phyloP scores from a whole-genome alignment of 2,113 vertebrate genomes.

The Calonectris borealis region DNA sequence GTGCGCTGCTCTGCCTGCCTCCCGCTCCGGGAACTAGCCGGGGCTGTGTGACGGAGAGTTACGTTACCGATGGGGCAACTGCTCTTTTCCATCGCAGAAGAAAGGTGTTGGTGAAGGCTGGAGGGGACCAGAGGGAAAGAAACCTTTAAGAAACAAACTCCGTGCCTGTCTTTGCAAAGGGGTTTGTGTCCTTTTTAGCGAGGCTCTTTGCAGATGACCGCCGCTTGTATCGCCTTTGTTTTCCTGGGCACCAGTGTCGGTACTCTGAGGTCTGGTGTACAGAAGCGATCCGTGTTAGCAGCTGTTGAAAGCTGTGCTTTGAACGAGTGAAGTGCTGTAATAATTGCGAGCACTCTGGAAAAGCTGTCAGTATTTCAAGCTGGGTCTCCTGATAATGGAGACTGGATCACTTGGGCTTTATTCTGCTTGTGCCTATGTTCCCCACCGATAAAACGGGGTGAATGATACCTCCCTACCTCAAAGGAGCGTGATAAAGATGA shows the following conservation, averaged over 20 bases:
- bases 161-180: not conserved
- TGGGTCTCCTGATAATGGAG: not conserved
- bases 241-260: not conserved
- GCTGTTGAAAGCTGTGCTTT: not conserved
- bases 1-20: fast-evolving
- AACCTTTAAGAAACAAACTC: not conserved
- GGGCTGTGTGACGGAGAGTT: not conserved
- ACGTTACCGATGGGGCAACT: not conserved
- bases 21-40: not conserved
- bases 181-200: not conserved
- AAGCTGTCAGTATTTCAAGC: not conserved
- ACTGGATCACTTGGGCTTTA: not conserved
- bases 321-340: not conserved
- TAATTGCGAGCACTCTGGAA: not conserved
- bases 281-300: not conserved
- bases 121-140: not conserved
- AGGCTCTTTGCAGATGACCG: not conserved
- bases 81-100: not conserved
- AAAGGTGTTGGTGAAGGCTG: not conserved
- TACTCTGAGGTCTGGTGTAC: not conserved
- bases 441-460: not conserved
- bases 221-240: not conserved
- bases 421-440: not conserved
- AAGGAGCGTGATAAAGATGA: not conserved
- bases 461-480: not conserved